Evolutionary conservation across 1,140 invertebrate species (phyloP).

Genomic region (Drosophila subpulchrella): DNA sequence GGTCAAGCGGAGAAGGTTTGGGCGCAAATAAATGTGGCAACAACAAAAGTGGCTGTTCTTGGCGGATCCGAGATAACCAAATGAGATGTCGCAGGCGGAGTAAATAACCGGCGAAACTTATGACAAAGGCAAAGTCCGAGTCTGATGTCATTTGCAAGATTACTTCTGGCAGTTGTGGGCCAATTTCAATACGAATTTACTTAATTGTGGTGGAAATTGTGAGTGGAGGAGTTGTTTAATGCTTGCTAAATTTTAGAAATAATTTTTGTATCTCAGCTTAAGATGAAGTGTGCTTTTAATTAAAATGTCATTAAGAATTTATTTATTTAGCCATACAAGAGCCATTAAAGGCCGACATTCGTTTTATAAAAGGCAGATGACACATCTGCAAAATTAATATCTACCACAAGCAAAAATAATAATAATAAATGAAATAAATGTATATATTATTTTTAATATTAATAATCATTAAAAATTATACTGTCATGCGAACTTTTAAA

Average conservation of each 20-base stretch:
- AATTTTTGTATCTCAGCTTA: background rate
- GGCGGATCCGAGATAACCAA: constrained; percentile 48
- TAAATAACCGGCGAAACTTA: constrained; percentile 42
- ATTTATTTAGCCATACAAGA: too few species aligned
- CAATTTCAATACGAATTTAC: constrained; percentile 41
- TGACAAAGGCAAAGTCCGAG: constrained; percentile 40
- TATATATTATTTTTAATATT: too few species aligned
- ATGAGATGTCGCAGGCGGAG: constrained; percentile 44
- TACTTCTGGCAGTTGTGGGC: constrained; percentile 29
- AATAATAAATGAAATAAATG: too few species aligned
- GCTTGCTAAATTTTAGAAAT: background rate
- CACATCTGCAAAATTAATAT: too few species aligned
- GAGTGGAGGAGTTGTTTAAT: constrained; percentile 1
- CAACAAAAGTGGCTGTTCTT: constrained; percentile 37
- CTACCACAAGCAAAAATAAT: too few species aligned
- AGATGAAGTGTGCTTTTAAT: too few species aligned
- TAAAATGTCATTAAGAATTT: too few species aligned
- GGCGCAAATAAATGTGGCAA: constrained; percentile 41
- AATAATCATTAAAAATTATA: too few species aligned
- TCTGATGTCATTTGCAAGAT: constrained; percentile 51
- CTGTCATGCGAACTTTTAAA: too few species aligned
- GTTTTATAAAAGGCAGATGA: too few species aligned
- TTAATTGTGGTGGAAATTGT: constrained; percentile 22
- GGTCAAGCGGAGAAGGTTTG: constrained; percentile 26
- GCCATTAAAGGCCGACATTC: too few species aligned